Percentiles rank a stretch among this genome's conserved stretches.
Evolutionary conservation across 2,113 vertebrate species (phyloP).

Genomic region (Cochlearius cochlearius): DNA sequence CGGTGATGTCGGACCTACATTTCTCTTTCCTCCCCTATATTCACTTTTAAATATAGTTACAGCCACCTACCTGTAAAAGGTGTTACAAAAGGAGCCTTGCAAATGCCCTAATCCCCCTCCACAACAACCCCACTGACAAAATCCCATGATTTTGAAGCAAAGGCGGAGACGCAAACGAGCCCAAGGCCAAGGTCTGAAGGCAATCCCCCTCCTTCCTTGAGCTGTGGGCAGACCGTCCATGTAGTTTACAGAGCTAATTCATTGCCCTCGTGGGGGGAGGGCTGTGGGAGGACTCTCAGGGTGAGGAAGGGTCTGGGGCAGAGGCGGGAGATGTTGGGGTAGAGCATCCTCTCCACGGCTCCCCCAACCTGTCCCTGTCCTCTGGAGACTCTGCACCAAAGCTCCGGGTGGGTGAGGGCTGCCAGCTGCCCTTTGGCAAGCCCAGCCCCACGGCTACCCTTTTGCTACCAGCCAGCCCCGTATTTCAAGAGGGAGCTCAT

Average conservation of each 20-base stretch:
- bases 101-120: background rate
- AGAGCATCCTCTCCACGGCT: background rate
- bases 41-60: background rate
- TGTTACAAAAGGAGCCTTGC: background rate
- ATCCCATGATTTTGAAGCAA: background rate
- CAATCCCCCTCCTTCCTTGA: background rate
- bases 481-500: background rate
- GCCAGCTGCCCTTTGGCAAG: background rate
- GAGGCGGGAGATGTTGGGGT: background rate
- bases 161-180: background rate
- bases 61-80: background rate
- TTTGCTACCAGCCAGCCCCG: background rate
- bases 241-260: background rate
- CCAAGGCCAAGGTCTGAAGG: background rate
- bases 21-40: background rate
- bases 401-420: background rate
- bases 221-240: background rate
- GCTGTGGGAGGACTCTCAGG: background rate
- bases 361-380: background rate
- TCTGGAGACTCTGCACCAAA: background rate
- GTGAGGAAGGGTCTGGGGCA: background rate
- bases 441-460: background rate
- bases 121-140: background rate
- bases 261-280: background rate
- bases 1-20: background rate